Conservation (phyloP, 1,140 invertebrate genomes). For the Cherax destructor region DNA sequence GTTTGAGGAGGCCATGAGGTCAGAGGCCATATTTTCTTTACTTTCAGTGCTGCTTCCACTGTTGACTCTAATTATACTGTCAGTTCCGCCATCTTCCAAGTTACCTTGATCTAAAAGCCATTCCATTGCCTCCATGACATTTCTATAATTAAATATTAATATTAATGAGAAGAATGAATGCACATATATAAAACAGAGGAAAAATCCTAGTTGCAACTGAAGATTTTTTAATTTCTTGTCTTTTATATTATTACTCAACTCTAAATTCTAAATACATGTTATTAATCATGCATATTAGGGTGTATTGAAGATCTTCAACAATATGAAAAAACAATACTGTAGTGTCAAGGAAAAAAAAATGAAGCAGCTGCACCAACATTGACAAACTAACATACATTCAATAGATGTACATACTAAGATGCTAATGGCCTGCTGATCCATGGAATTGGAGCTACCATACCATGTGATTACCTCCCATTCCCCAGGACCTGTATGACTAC, state of each 20-base stretch:
- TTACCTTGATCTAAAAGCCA: slow-evolving; percentile 48
- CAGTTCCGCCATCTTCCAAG: background rate
- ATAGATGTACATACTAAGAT: too few species aligned
- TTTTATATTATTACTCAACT: background rate
- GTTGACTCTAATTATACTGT: slow-evolving; percentile 1
- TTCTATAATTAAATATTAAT: slow-evolving; percentile 10
- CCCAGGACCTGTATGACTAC: too few species aligned
- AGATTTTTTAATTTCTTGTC: background rate
- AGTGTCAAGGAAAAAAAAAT: too few species aligned
- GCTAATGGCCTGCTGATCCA: too few species aligned
- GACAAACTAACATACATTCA: too few species aligned
- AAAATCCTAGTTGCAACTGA: too few species aligned
- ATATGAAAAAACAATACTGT: too few species aligned
- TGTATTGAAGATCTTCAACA: too few species aligned
- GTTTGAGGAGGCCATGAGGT: background rate
- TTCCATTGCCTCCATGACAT: slow-evolving; percentile 47
- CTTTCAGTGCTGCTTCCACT: background rate
- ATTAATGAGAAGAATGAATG: background rate
- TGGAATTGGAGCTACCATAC: too few species aligned
- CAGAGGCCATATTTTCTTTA: background rate
- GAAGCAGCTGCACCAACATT: too few species aligned
- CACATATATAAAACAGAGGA: background rate
- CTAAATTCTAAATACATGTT: background rate
- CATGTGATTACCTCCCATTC: too few species aligned
- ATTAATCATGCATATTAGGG: too few species aligned